Percentiles rank a stretch among this genome's conserved stretches.
Conservation (phyloP, 2,888 invertebrate species). For the Dusona sp. region DNA sequence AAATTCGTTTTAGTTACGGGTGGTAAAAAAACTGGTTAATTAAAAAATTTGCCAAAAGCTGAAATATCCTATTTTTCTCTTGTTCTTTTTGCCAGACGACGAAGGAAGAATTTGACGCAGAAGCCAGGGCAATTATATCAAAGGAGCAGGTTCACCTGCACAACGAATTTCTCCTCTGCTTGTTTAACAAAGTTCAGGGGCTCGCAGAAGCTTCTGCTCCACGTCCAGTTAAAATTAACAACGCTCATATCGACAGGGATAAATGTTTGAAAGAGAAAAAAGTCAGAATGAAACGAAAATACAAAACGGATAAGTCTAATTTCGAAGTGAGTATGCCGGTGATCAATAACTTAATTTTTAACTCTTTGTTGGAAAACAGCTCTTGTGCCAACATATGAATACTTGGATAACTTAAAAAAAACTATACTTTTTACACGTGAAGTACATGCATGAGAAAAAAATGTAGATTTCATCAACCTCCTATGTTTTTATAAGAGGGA, state of each 20-base stretch:
- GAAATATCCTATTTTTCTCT: neutral
- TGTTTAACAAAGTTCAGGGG: constrained; percentile 90
- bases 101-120: constrained; percentile 93
- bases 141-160: constrained; percentile 92
- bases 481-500: too few species aligned
- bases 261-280: constrained; percentile 81
- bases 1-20: too few species aligned
- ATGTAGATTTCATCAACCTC: too few species aligned
- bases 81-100: constrained; percentile 86
- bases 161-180: constrained; percentile 93
- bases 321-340: constrained; percentile 84
- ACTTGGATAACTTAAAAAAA: too few species aligned
- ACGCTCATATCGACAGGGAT: constrained; percentile 84
- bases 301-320: constrained; percentile 83
- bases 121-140: constrained; percentile 90
- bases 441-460: too few species aligned
- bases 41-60: neutral
- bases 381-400: too few species aligned
- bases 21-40: neutral
- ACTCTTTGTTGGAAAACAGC: too few species aligned
- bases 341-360: neutral
- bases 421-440: too few species aligned
- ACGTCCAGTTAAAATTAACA: constrained; percentile 79
- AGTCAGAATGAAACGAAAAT: constrained; percentile 75
- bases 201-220: constrained; percentile 83